Evolutionary conservation across 2,113 vertebrate genomes (phyloP), one percentile per base, ranked within the genome.

Genomic region (Apteryx mantelli): DNA sequence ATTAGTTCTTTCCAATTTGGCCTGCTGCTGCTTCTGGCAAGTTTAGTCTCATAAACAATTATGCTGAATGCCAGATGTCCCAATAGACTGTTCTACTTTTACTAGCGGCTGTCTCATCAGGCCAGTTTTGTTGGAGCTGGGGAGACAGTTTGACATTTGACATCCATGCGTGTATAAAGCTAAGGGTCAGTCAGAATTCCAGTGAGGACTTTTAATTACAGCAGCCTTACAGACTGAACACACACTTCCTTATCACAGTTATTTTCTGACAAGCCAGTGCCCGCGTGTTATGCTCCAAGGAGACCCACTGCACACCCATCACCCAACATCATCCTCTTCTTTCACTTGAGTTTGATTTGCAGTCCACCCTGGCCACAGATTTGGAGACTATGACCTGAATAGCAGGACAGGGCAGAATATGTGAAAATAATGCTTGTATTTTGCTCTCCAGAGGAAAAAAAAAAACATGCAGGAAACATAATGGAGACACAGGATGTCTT

Each of bases 21-120:
- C 86, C 73, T 97, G 76, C 86, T 93, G 87, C 91, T 93, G 95
- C 96, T 97, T 52, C 92, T 97, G 95, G 94, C 88, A 65, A 76
- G 66, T 38, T 93, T 89, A 82, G 83, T 17, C 94, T 97, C 97
- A 95, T 8, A 91, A 97, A 93, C 94, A 93, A 93, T 96, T 93
- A 87, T 2, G 13, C 65, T 93, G 94, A 93, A 40, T 92, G 95
- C 92, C 96, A 96, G 91, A 85, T 93, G 94, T 93, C 89, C 94
- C 92, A 34, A 16, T 16, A 56, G 93, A 92, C 93, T 25, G 32
- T 91, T 79, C 32, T 1, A 30, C 82, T 91, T 70, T 30, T 34
- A 61, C 78, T 14, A 16, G 70, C 0, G 32, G 44, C 93, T 70
- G 56, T 70, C 91, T 92, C 64, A 48, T 93, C 96, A 96, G 93